Evolutionary conservation across 2,113 vertebrate species (phyloP).

Genomic region (Alethe diademata): DNA sequence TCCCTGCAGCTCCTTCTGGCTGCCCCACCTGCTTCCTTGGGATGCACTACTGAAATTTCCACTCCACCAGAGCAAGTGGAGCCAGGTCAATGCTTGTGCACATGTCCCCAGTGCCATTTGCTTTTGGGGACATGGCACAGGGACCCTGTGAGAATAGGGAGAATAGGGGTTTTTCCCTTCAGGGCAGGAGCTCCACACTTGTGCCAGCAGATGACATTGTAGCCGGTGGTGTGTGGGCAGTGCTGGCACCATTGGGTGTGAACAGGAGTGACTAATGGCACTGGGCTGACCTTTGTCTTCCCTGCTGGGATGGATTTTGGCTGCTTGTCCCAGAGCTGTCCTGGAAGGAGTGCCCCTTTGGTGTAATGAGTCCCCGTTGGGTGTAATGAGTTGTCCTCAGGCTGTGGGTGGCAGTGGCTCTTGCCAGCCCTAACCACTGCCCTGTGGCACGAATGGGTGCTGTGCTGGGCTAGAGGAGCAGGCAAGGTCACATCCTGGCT

Average conservation of each 20-base stretch:
- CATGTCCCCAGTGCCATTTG: fast-evolving
- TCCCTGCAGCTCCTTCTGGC: neutral
- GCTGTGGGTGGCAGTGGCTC: neutral
- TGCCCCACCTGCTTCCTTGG: neutral
- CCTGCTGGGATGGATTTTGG: neutral
- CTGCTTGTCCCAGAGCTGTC: neutral
- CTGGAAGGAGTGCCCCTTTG: fast-evolving
- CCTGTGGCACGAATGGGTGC: neutral
- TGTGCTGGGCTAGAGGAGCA: fast-evolving
- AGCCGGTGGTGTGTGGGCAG: fast-evolving
- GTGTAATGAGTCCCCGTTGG: fast-evolving
- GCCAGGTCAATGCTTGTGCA: neutral
- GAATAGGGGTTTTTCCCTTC: fast-evolving
- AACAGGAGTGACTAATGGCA: neutral
- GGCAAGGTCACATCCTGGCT: neutral
- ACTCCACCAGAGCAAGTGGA: neutral
- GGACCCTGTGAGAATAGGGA: neutral
- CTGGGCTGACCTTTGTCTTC: neutral
- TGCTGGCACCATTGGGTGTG: neutral
- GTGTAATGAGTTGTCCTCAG: neutral
- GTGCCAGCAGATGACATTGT: neutral
- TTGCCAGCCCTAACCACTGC: fast-evolving
- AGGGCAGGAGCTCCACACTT: fast-evolving
- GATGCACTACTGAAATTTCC: neutral
- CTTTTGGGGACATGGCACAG: neutral